Evolutionary conservation across 2,888 invertebrate species (phyloP).

Genomic region (Sicus ferrugineus): DNA sequence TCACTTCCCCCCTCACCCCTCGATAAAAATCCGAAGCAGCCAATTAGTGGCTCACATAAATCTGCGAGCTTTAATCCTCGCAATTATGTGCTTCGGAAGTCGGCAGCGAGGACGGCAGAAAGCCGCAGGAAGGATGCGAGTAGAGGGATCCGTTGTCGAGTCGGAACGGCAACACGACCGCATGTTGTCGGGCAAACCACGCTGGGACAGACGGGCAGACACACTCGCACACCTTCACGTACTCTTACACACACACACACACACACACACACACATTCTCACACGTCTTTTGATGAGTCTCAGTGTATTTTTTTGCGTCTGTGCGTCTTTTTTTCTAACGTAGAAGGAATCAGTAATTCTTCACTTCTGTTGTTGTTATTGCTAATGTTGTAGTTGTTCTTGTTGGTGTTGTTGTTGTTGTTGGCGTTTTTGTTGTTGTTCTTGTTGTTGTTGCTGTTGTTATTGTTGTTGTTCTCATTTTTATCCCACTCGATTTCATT

Average conservation of each 20-base stretch:
- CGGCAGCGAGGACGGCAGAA: slow-evolving; percentile 27
- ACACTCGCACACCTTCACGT: background rate
- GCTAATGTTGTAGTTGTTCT: background rate
- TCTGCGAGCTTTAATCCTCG: slow-evolving; percentile 59
- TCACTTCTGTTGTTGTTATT: background rate
- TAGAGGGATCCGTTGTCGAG: background rate
- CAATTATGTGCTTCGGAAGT: slow-evolving; percentile 60
- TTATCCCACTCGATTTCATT: background rate
- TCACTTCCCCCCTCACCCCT: slow-evolving; percentile 39
- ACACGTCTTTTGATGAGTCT: background rate
- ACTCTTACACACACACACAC: background rate
- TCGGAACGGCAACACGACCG: background rate
- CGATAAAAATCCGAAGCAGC: slow-evolving; percentile 58
- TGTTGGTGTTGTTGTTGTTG: background rate
- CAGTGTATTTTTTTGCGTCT: too few relatives aligned
- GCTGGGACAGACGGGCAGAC: background rate
- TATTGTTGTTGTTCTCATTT: slow-evolving; percentile 14
- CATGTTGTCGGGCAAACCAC: background rate
- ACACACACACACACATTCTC: slow-evolving; percentile 4
- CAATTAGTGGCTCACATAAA: slow-evolving; percentile 60
- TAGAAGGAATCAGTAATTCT: too few relatives aligned
- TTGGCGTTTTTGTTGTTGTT: background rate
- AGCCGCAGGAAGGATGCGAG: background rate
- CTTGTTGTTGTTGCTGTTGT: slow-evolving; percentile 20
- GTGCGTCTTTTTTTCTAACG: too few relatives aligned